A percentile compares a stretch with the other conserved stretches of the same genome.
These are phyloP conservation scores for Palythoa heliodiscus DNA, from an alignment of 92 coral and sea anemone genomes.

Conservation along the genomic window DNA sequence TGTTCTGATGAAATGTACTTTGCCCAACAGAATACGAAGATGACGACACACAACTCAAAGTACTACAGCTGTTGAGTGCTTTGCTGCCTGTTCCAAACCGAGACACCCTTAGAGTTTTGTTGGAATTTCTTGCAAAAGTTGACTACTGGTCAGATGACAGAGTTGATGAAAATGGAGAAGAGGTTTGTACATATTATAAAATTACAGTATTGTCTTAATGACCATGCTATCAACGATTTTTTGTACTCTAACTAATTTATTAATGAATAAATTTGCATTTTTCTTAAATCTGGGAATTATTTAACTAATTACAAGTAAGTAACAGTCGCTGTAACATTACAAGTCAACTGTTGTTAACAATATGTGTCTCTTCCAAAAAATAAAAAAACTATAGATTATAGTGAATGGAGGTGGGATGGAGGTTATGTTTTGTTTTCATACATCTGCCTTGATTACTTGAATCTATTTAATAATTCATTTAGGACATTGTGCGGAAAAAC, in stretches of 20 bases:
- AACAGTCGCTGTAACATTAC: too few species aligned
- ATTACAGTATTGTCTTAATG: not conserved
- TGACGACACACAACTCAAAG: slow-evolving; percentile 60
- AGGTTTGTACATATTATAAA: slow-evolving; percentile 53
- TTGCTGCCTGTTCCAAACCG: slow-evolving; percentile 91
- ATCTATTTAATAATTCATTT: too few species aligned
- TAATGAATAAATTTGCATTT: not conserved
- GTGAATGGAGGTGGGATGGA: too few species aligned
- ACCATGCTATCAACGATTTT: not conserved
- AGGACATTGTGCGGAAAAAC: too few species aligned
- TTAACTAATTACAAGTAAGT: too few species aligned
- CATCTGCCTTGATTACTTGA: too few species aligned
- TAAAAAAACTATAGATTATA: too few species aligned
- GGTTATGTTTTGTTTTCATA: too few species aligned
- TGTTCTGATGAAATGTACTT: not conserved
- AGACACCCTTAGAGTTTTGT: slow-evolving; percentile 82
- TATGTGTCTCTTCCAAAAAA: too few species aligned
- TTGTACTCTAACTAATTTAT: not conserved
- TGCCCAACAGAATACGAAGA: slow-evolving; percentile 61
- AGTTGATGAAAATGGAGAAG: slow-evolving; percentile 77
- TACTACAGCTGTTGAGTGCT: slow-evolving; percentile 79
- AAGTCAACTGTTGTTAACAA: too few species aligned
- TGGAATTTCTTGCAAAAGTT: slow-evolving; percentile 91
- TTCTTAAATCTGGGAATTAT: too few species aligned
- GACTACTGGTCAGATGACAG: slow-evolving; percentile 86